Evolutionary conservation across 2,113 vertebrate genomes (phyloP).

Genomic region (Raja brachyura): DNA sequence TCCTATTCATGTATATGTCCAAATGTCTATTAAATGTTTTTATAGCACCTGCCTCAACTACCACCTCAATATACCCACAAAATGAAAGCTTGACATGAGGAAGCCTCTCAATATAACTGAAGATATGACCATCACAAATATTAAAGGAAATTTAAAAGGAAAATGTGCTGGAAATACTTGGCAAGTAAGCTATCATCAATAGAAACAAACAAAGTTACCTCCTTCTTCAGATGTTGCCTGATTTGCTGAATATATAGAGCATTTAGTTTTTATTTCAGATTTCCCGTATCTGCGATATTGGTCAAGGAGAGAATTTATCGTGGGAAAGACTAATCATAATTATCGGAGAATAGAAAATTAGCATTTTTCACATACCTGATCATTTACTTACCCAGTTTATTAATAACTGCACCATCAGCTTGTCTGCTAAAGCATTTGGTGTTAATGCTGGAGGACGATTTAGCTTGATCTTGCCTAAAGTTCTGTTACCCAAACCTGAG

Average conservation of each 20-base stretch:
- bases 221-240: too few species aligned
- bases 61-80: not conserved
- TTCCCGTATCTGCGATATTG: not conserved
- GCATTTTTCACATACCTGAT: not conserved
- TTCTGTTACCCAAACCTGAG: too few species aligned
- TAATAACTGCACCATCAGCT: not conserved
- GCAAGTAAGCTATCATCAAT: not conserved
- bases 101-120: not conserved
- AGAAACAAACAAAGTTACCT: not conserved
- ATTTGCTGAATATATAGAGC: too few species aligned
- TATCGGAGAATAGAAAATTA: not conserved
- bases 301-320: not conserved
- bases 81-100: too few species aligned
- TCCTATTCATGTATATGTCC: too few species aligned
- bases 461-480: not conserved
- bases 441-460: not conserved
- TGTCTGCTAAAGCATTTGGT: not conserved
- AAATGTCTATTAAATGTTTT: too few species aligned
- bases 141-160: not conserved
- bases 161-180: too few species aligned
- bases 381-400: not conserved
- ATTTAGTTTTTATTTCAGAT: too few species aligned
- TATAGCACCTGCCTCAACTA: too few species aligned
- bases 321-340: not conserved
- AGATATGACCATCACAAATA: not conserved